Base-by-base conservation (phyloP, 2,113 vertebrate genomes). In the Neodon shergylaensis region DNA sequence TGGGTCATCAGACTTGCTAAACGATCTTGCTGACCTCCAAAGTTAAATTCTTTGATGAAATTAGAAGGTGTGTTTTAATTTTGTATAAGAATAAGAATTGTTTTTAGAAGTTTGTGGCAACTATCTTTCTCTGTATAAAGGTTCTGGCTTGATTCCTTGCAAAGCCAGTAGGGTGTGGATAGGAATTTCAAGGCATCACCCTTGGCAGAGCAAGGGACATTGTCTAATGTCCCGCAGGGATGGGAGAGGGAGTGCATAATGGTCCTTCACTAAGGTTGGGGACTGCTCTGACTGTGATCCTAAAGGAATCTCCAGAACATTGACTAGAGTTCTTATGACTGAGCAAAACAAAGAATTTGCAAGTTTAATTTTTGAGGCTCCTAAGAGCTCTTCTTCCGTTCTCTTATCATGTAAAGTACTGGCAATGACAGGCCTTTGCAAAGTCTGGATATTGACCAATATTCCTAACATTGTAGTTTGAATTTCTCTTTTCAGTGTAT, bases 141-240 rank as follows among this genome's bases (percentile, higher is more conserved):
- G 26, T 36, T 76, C 70, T 90, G 47, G 6, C 87, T 77, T 92
- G 89, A 83, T 42, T 82, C 39, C 74, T 79, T 70, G 54, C 26
- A 85, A 36, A 92, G 91, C 87, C 78, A 68, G 44, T n/a, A 90
- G 96, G 95, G 84, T 87, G 91, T 87, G 95, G 94, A 14, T 11
- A 0, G 87, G 5, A 36, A 65, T 94, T 52, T 52, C 73, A 90
- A 96, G 93, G 54, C 77, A 39, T 92, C 87, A 61, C 73, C 8
- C 83, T 92, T 95, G 96, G 96, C 94, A 85, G 39, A 72, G 44
- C 90, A 86, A 72, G 49, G 86, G 13, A 66, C 88, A 33, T 87
- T 91, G 94, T 89, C 84, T 93, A 9, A 85, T 77, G 22, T 68
- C 96, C 96, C 78, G 3, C 0, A 47, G 96, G 93, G n/a, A 58